These are phyloP conservation scores for Delichon dasypus DNA, from an alignment of 2,797 vertebrate genomes.

Conservation along the genomic window DNA sequence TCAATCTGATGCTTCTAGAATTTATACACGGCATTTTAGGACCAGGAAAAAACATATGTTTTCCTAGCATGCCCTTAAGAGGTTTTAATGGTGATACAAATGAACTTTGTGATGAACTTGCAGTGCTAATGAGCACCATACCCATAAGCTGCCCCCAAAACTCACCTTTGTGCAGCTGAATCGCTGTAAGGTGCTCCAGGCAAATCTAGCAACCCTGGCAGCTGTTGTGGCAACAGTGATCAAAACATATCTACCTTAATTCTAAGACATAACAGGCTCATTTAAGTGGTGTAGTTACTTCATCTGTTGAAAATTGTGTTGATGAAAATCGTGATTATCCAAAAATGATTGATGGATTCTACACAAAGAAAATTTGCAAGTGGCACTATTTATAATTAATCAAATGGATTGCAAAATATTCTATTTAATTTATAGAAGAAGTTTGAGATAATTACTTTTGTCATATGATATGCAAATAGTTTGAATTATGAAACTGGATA, in stretches of 20 bases:
- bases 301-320: not conserved
- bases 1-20: not conserved
- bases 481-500: not conserved
- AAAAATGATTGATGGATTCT: not conserved
- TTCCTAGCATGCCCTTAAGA: not conserved
- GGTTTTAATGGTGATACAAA: not conserved
- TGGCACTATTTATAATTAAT: not conserved
- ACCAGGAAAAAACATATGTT: not conserved
- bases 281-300: not conserved
- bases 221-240: not conserved
- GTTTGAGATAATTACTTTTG: not conserved
- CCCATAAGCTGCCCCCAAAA: not conserved
- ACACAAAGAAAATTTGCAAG: not conserved
- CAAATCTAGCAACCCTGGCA: not conserved
- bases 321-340: not conserved
- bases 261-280: not conserved
- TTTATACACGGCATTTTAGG: not conserved
- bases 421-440: not conserved
- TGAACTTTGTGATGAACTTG: not conserved
- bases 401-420: not conserved
- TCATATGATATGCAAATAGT: not conserved
- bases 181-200: not conserved
- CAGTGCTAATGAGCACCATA: rapidly evolving
- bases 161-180: rapidly evolving
- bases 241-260: not conserved